Base-by-base conservation (phyloP, 2,888 invertebrate species). In the Gari tellinella region DNA sequence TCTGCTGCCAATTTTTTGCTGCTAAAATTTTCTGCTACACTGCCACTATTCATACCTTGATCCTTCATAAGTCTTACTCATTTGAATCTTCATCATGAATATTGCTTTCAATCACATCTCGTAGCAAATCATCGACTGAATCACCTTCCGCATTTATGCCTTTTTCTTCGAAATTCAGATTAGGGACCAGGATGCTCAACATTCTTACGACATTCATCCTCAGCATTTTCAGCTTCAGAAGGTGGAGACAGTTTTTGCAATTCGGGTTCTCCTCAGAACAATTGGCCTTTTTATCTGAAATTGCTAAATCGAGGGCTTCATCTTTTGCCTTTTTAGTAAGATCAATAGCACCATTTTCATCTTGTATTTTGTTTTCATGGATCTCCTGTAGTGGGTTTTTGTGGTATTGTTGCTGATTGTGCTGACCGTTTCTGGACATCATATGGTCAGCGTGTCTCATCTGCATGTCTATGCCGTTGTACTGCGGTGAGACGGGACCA, bases 81-180 rank as follows among this genome's bases (percentile, higher is more conserved):
- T 49, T 21, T 15, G 83, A 70, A 45, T 87, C 87, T 17, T 88
- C 89, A 51, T 89, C 88, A 31, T 86, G 88, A 51, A 86, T 86
- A 83, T 89, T 89, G 82, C 89, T 89, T 77, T 89, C 90, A 49
- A 91, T 91, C 52, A 91, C 90, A 76, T 91, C 91, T 61, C 90
- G 84, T 19, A 91, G 83, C 26, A 91, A 86, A 70, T 90, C 88
- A 69, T 91, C 91, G 5, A 91, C 90, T 2, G 91, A 88, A 64
- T 91, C 90, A 15, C 89, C 88, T 60, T 90, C 89, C 2, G 88
- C 89, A 62, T 89, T 89, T 67, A 91, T 89, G 53, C 89, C 89
- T 69, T 90, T 90, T 70, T 90, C 90, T 55, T 89, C 91, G 57
- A 90, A 88, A 73, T 90, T 89, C 63, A 91, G 77, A 66, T 91